Percentiles rank a stretch among this genome's conserved stretches.
phyloP scores from a whole-genome alignment of 2,113 vertebrate genomes.

The Anoura caudifer region DNA sequence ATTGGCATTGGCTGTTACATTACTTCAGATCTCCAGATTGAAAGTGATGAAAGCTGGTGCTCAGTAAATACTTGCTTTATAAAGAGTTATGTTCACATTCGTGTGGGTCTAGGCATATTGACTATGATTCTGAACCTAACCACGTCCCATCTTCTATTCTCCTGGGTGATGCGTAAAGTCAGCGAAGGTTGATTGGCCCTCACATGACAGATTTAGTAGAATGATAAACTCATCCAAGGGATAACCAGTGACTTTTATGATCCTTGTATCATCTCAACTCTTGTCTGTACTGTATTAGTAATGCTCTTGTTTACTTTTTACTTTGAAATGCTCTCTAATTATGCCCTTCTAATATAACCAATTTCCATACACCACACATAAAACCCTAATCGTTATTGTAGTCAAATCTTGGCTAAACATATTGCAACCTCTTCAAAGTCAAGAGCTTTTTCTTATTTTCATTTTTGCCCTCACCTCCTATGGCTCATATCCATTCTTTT shows the following conservation, averaged over 20 bases:
- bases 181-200: background rate
- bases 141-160: background rate
- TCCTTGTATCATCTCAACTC: background rate
- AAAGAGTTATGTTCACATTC: background rate
- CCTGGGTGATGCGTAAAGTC: background rate
- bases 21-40: background rate
- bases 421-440: background rate
- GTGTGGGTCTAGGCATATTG: background rate
- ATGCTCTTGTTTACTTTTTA: slow-evolving; percentile 16
- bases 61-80: background rate
- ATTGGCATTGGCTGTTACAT: background rate
- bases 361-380: slow-evolving; percentile 35
- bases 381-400: background rate
- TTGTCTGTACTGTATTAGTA: background rate
- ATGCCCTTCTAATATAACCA: background rate
- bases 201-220: background rate
- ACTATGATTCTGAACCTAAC: background rate
- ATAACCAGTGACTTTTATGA: background rate
- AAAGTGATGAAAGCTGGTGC: background rate
- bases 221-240: background rate
- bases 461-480: background rate
- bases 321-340: slow-evolving; percentile 29
- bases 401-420: background rate
- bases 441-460: background rate
- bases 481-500: background rate